Evolutionary conservation across 1,140 invertebrate genomes (phyloP), one percentile per base, ranked within the genome.

Genomic region (Cardiocondyla obscurior): DNA sequence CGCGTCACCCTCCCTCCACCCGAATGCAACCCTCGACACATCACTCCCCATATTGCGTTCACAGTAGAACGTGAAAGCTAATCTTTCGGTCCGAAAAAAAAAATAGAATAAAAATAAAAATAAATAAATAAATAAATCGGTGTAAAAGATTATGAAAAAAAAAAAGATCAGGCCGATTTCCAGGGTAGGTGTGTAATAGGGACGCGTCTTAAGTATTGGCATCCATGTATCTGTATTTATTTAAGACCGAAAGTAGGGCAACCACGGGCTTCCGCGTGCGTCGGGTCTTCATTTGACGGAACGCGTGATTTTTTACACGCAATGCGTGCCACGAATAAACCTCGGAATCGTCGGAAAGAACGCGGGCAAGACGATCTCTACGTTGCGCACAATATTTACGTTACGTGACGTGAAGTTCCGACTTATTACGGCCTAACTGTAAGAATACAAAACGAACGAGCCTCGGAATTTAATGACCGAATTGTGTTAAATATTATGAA

Each of bases 371-470:
- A 25, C 12, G 12, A 12, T 19, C 30, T 36, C 0, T 39, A 19
- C 14, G 5, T 39, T 62, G 42, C n/a, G 19, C 42, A 42, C 4
- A 12, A 62, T 22, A 22, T 62, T 22, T 62, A 22, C 22, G 30
- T 60, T 60, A 36, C 58, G 33, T 42, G 33, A 4, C 19, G 33
- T 19, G 22, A 62, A 60, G n/a, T n/a, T n/a, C n/a, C n/a, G n/a
- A n/a, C n/a, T n/a, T n/a, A n/a, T n/a, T n/a, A n/a, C n/a, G n/a
- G n/a, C n/a, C n/a, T n/a, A n/a, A n/a, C n/a, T n/a, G n/a, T n/a
- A n/a, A n/a, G n/a, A n/a, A n/a, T n/a, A n/a, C 58, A 62, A 42
- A 62, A n/a, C n/a, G n/a, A 62, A 42, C 42, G 8, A 62, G 42
- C 25, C 10, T 42, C 58, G 6, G 19, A 5, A 22, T 14, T 62